These are phyloP conservation scores for Rhinolophus sinicus DNA, from an alignment of 2,113 vertebrate genomes.

Conservation along the genomic window DNA sequence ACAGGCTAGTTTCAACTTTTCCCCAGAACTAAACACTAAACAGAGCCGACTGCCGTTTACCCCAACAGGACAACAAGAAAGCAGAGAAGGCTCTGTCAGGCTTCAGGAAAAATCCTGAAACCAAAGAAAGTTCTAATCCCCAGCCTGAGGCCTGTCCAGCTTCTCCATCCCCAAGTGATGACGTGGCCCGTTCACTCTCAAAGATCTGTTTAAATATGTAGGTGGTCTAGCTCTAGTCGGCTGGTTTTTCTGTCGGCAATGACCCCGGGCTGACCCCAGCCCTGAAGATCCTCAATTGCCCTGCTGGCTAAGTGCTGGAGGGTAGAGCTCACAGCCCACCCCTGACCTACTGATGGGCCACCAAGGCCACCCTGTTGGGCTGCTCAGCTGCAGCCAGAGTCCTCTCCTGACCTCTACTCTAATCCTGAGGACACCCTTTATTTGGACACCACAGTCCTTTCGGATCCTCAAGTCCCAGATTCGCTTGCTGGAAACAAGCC, in stretches of 20 bases:
- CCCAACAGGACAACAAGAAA: background rate
- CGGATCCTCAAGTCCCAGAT: slow-evolving; percentile 34
- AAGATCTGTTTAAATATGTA: slow-evolving; percentile 82
- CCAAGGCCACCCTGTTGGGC: slow-evolving; percentile 47
- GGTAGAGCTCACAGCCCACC: slow-evolving; percentile 54
- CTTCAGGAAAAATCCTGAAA: background rate
- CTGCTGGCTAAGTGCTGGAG: slow-evolving; percentile 63
- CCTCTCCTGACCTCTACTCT: slow-evolving; percentile 67
- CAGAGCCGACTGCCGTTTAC: background rate
- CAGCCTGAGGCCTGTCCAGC: background rate
- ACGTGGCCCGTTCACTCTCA: background rate
- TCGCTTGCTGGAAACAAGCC: background rate
- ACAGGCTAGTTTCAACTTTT: background rate
- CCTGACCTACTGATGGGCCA: slow-evolving; percentile 52
- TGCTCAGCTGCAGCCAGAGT: slow-evolving; percentile 50
- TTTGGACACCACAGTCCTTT: slow-evolving; percentile 52
- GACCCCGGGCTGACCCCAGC: slow-evolving; percentile 84
- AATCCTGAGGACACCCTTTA: slow-evolving; percentile 60
- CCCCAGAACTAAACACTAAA: background rate
- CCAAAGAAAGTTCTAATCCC: slow-evolving; percentile 46
- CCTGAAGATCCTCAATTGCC: slow-evolving; percentile 78
- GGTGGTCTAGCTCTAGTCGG: slow-evolving; percentile 79
- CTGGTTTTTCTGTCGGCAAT: slow-evolving; percentile 83
- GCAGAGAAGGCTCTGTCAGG: background rate
- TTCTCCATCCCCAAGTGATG: slow-evolving; percentile 1